A percentile compares a stretch with the other conserved stretches of the same genome.
Conservation (phyloP, 2,888 invertebrate genomes). For the Metallyticus violacea region DNA sequence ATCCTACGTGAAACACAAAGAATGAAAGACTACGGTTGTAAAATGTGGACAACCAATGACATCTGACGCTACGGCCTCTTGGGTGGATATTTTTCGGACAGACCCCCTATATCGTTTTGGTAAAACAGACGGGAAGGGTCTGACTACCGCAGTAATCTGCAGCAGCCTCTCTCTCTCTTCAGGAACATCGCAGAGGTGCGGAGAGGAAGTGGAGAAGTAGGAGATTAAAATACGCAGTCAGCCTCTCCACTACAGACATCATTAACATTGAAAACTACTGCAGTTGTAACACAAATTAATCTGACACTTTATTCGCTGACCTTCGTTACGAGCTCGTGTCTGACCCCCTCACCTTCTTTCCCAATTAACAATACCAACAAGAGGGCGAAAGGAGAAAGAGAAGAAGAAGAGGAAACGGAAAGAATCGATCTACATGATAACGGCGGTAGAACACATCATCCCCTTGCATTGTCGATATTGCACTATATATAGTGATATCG, state of each 20-base stretch:
- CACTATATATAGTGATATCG: background rate
- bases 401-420: background rate
- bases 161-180: too few species aligned
- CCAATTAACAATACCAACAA: conserved; percentile 7
- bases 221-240: background rate
- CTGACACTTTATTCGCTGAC: background rate
- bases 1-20: too few species aligned
- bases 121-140: too few species aligned
- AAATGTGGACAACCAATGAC: too few species aligned
- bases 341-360: background rate
- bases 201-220: too few species aligned
- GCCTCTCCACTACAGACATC: background rate
- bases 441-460: background rate
- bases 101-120: too few species aligned
- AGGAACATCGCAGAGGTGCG: too few species aligned
- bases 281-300: background rate
- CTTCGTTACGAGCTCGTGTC: background rate
- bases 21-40: too few species aligned
- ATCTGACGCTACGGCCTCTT: too few species aligned
- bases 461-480: background rate
- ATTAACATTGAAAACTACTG: background rate
- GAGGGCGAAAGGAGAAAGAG: background rate
- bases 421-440: background rate
- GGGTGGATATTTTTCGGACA: too few species aligned
- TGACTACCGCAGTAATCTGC: too few species aligned